Evolutionary conservation across 2,113 vertebrate species (phyloP), one percentile per base, ranked within the genome.

Genomic region (Cephalophus harveyi): DNA sequence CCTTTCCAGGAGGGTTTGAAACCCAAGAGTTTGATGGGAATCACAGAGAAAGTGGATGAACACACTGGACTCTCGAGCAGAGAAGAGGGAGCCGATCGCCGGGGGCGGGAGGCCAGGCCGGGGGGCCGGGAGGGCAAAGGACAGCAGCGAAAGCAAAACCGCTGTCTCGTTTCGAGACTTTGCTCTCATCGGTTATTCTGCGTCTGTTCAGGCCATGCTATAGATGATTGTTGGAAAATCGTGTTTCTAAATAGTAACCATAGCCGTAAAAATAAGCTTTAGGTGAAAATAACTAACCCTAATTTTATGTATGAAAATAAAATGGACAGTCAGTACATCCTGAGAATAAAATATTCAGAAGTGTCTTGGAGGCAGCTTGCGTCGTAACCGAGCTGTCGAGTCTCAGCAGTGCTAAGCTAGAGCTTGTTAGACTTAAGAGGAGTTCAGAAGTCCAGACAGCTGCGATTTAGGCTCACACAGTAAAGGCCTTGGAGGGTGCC

Each of bases 341-440:
- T 85, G 82, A 91, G 81, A 95, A 81, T 85, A 62, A 89, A 97
- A 87, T 57, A 74, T 96, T 87, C 78, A 82, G 16, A 43, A 71
- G 33, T 33, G 12, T 85, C 85, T 89, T 87, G 71, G 25, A 36
- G 21, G 95, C 7, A 87, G 33, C 85, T 95, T 94, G n/a, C 94
- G 23, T 91, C n/a, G 50, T 59, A 85, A 40, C 81, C 91, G 54
- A 64, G 40, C 59, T 87, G 36, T 55, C 19, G 30, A 82, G 67
- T 89, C 93, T 78, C 25, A 89, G 4, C 82, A n/a, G 36, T 67
- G 46, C 67, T 67, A 81, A 76, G 40, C 59, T 19, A 76, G 67
- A 90, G 13, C 14, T 48, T 79, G 91, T 87, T 21, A 87, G 54
- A 83, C 67, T 55, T 54, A 59, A 57, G 60, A 62, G 8, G 25